Evolutionary conservation across 2,797 vertebrate species (phyloP).

Genomic region (Rhinoraja longicauda): DNA sequence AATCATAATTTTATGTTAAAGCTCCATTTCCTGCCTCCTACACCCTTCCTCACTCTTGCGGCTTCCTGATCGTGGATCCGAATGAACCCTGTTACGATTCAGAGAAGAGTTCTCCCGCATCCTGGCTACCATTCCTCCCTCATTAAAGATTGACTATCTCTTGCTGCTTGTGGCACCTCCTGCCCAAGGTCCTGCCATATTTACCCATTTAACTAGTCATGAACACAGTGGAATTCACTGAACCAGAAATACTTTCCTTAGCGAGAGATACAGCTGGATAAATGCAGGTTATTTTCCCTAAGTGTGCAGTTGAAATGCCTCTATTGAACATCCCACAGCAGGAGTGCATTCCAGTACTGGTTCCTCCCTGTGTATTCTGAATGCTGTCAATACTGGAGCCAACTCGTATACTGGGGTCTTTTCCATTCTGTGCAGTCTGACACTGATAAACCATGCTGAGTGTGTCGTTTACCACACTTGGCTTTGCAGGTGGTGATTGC

Average conservation of each 20-base stretch:
- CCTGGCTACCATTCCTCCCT: not conserved
- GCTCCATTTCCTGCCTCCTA: not conserved
- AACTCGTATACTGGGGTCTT: not conserved
- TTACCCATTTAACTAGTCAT: not conserved
- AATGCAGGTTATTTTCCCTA: not conserved
- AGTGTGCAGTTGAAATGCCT: not conserved
- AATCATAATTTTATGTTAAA: not conserved
- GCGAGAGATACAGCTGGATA: not conserved
- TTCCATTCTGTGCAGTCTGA: not conserved
- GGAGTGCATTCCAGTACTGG: not conserved
- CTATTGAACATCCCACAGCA: not conserved
- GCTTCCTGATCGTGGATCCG: not conserved
- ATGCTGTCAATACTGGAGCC: not conserved
- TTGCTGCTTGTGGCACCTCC: not conserved
- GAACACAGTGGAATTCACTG: not conserved
- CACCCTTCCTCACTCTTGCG: no score
- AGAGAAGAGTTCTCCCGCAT: not conserved
- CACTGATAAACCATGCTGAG: not conserved
- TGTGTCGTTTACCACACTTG: not conserved
- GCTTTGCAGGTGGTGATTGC: not conserved
- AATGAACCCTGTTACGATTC: not conserved
- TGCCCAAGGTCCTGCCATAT: not conserved
- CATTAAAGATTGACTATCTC: not conserved
- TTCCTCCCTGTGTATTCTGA: not conserved
- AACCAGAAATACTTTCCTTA: not conserved